phyloP scores from a whole-genome alignment of 2,113 vertebrate genomes.

The Xiphophorus maculatus region DNA sequence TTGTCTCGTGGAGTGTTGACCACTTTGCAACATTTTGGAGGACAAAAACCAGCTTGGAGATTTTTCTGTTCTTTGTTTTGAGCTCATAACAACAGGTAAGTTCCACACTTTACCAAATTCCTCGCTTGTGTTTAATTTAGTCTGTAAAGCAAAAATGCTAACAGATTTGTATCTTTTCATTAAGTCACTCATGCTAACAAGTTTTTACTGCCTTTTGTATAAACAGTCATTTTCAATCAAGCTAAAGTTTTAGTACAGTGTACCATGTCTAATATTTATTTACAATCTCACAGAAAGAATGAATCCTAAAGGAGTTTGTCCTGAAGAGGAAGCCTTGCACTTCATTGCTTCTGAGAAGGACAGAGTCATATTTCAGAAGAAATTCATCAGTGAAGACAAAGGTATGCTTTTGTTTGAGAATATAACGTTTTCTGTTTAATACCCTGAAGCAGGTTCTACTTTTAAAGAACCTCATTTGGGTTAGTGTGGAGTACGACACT shows the following conservation, averaged over 20 bases:
- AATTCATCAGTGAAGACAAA: slow-evolving; percentile 1
- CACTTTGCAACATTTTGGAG: too few species aligned
- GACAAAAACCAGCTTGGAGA: too few species aligned
- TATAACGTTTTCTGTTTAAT: too few species aligned
- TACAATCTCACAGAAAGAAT: background rate
- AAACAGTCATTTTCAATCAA: too few species aligned
- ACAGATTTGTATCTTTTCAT: background rate
- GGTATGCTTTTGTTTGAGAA: too few species aligned
- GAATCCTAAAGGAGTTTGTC: background rate
- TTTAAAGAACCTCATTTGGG: too few species aligned
- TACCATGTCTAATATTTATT: background rate
- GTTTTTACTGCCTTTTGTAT: too few species aligned
- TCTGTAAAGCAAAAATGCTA: slow-evolving; percentile 3
- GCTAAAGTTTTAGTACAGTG: too few species aligned
- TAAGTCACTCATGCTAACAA: background rate
- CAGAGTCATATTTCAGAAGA: slow-evolving; percentile 8
- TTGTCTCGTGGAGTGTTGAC: slow-evolving; percentile 18
- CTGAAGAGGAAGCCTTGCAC: slow-evolving; percentile 1
- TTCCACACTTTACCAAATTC: background rate
- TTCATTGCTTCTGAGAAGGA: slow-evolving; percentile 2
- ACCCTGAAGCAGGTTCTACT: background rate
- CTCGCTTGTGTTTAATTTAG: background rate
- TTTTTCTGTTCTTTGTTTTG: too few species aligned
- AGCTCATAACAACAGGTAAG: too few species aligned
- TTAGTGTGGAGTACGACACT: too few species aligned